Base-by-base conservation (phyloP, 64 coral and sea anemone species). In the Stichodactyla mertensii region DNA sequence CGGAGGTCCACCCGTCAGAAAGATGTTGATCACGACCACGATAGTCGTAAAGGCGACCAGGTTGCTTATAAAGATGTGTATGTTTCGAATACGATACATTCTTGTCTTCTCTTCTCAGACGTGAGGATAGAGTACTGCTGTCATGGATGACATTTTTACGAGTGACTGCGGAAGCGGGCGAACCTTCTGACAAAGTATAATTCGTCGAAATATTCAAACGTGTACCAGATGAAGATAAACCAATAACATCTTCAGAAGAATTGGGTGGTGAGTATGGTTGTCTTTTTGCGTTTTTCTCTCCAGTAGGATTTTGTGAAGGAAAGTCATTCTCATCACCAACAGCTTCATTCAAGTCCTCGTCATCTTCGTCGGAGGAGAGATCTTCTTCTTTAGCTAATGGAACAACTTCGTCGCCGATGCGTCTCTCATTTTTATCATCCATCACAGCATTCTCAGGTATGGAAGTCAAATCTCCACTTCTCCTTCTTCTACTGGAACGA, bases 341-440 rank as follows among this genome's bases (percentile, higher is more conserved):
- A 45, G 3, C 36, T 45, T 45, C 36, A 45, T 45, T 45, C 36
- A 45, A 45, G 36, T 45, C 36, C 36, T 45, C 36, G 36, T 61
- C 57, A 62, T 85, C 83, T 27, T 85, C 83, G 2, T 45, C 83
- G 56, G 60, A 58, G 12, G 60, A 85, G 8, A 61, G 18, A 85
- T 85, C 83, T 36, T 85, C 83, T 28, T 85, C 83, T 16, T 62
- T 85, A 8, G 83, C 83, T 62, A 85, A 16, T 23, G 83, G 83
- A 51, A 85, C 61, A 8, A 24, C 57, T 19, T 61, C 56, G 4
- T 27, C 83, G 52, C 18, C 23, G 15, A 16, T 57, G 14, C 51
- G 52, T 57, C 80, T 82, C 1, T 55, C 11, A 26, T 52, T 57
- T 52, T 28, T 26, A 55, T 82, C 80, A 18, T 54, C 80, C 80